These are phyloP conservation scores for Salvelinus sp. DNA, from an alignment of 2,113 vertebrate species.

Conservation along the genomic window DNA sequence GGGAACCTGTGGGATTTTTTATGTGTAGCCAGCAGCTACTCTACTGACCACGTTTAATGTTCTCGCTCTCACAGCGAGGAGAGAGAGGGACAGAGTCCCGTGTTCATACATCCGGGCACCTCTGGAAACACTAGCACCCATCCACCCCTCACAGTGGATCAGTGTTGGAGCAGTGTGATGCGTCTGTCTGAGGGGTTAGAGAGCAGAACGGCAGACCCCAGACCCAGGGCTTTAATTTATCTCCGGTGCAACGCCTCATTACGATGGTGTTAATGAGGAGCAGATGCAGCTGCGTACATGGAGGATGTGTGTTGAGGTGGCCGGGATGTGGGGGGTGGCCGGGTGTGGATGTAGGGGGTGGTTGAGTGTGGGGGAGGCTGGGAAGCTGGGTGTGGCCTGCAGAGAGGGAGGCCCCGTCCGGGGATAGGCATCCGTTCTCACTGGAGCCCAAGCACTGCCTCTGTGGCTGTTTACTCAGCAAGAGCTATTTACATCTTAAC, in stretches of 20 bases:
- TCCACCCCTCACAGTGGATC: slow-evolving; percentile 35
- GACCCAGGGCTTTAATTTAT: slow-evolving; percentile 60
- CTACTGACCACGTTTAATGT: slow-evolving; percentile 78
- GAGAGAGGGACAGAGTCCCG: slow-evolving; percentile 3
- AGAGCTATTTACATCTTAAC: slow-evolving; percentile 66
- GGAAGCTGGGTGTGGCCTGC: slow-evolving; percentile 55
- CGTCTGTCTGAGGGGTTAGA: slow-evolving; percentile 27
- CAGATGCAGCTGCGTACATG: slow-evolving; percentile 67
- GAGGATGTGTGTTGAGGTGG: slow-evolving; percentile 11
- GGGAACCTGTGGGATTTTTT: slow-evolving; percentile 84
- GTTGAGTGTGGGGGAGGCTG: neutral
- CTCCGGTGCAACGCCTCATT: slow-evolving; percentile 74
- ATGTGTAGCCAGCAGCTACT: slow-evolving; percentile 84
- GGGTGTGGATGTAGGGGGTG: neutral
- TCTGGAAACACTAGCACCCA: slow-evolving; percentile 42
- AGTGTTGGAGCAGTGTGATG: slow-evolving; percentile 32
- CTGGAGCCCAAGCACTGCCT: slow-evolving; percentile 47
- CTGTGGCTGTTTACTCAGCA: slow-evolving; percentile 72
- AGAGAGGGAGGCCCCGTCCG: slow-evolving; percentile 56
- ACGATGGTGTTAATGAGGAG: slow-evolving; percentile 72
- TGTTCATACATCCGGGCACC: slow-evolving; percentile 35
- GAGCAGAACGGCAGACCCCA: neutral
- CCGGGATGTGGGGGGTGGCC: neutral
- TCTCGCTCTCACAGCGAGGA: slow-evolving; percentile 46
- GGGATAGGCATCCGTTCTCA: slow-evolving; percentile 54